Evolutionary conservation across 2,797 vertebrate genomes (phyloP).

Genomic region (Fringilla coelebs): DNA sequence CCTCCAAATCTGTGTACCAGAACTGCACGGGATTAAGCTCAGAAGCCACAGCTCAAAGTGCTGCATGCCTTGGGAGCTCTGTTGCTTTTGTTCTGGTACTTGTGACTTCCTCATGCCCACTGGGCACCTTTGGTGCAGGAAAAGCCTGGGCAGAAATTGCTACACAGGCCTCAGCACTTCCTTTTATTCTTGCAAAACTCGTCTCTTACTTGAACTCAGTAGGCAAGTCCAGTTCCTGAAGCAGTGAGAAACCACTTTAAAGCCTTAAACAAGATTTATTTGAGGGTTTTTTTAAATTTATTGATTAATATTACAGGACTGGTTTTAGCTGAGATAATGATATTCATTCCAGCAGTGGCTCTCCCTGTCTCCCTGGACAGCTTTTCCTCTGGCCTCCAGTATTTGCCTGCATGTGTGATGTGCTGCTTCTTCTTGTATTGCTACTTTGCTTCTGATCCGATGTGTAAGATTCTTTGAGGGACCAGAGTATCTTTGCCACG

Average conservation of each 20-base stretch:
- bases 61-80: not conserved
- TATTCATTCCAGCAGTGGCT: not conserved
- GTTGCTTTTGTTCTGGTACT: not conserved
- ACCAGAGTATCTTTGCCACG: not conserved
- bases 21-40: not conserved
- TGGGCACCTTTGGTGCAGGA: not conserved
- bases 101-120: not conserved
- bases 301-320: not conserved
- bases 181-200: not conserved
- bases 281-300: not conserved
- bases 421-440: not conserved
- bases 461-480: not conserved
- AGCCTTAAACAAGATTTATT: slow-evolving; percentile 62
- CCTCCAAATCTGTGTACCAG: not conserved
- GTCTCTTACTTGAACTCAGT: slow-evolving; percentile 26
- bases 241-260: not conserved
- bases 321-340: slow-evolving; percentile 25
- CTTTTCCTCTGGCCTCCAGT: not conserved
- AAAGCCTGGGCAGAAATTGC: not conserved
- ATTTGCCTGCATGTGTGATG: not conserved
- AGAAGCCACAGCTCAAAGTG: not conserved
- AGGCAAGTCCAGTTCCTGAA: not conserved
- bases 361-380: not conserved
- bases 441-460: not conserved
- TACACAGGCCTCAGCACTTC: not conserved